phyloP scores from a whole-genome alignment of 2,797 vertebrate species.

The Otolemur crassicaudatus region DNA sequence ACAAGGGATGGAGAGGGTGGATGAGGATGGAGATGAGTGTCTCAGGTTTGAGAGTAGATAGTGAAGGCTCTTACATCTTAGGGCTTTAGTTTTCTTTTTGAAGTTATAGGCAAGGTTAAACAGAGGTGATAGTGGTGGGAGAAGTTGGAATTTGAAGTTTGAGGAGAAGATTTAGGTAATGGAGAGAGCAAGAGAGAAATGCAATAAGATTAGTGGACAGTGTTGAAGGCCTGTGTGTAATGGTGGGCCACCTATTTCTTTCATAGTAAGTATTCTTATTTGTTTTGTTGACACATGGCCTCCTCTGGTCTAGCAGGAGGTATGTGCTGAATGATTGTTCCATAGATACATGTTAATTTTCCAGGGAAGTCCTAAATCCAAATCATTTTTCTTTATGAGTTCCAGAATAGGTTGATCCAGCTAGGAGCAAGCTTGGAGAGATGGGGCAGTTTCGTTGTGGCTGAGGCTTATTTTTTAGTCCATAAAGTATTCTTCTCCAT shows the following conservation, averaged over 20 bases:
- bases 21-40: neutral
- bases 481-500: neutral
- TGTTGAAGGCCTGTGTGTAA: neutral
- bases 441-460: neutral
- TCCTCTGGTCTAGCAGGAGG: neutral
- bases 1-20: neutral
- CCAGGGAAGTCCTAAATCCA: neutral
- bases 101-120: neutral
- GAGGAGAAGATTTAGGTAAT: neutral
- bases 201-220: neutral
- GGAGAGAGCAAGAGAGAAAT: neutral
- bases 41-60: neutral
- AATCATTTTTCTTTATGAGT: neutral
- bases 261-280: neutral
- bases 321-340: neutral
- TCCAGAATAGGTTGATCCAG: neutral
- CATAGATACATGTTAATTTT: neutral
- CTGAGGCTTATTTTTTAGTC: neutral
- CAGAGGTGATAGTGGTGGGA: neutral
- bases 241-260: neutral
- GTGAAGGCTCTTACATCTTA: neutral
- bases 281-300: neutral
- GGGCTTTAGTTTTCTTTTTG: neutral
- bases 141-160: neutral
- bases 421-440: neutral